These are phyloP conservation scores for Galeruca laticollis DNA, from an alignment of 2,888 invertebrate genomes.

Conservation along the genomic window DNA sequence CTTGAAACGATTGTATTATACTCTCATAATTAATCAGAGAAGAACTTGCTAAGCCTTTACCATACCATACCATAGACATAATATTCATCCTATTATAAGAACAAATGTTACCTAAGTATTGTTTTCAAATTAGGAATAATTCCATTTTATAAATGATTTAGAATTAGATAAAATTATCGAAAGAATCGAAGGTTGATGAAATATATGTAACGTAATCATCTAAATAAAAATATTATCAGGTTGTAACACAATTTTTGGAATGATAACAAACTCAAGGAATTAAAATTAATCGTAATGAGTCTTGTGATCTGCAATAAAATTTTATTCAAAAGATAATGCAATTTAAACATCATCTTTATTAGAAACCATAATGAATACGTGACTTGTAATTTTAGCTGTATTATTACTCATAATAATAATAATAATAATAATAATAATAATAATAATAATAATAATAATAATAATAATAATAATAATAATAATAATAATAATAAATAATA, in stretches of 20 bases:
- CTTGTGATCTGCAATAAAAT: conserved; percentile 13
- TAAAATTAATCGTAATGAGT: conserved; percentile 18
- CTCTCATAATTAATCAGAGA: too few relatives aligned
- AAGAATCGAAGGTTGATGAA: conserved; percentile 2
- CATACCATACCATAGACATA: too few relatives aligned
- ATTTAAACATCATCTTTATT: neutral
- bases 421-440: too few relatives aligned
- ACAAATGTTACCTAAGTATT: neutral
- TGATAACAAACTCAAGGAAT: conserved; percentile 13
- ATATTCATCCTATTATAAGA: neutral
- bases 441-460: too few relatives aligned
- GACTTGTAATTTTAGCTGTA: neutral
- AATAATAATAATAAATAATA: too few relatives aligned
- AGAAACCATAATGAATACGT: neutral
- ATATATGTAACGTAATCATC: neutral
- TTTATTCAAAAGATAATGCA: conserved; percentile 3
- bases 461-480: too few relatives aligned
- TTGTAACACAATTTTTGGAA: conserved; percentile 10
- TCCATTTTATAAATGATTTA: neutral
- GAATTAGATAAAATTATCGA: conserved; percentile 10
- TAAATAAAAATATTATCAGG: conserved; percentile 16
- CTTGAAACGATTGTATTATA: too few relatives aligned
- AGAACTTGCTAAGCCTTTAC: too few relatives aligned
- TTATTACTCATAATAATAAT: neutral
- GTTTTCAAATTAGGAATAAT: neutral